These are phyloP conservation scores for Axinella damicornis DNA, from an alignment of 37 sponge, comb jelly and placozoan genomes.

Conservation along the genomic window DNA sequence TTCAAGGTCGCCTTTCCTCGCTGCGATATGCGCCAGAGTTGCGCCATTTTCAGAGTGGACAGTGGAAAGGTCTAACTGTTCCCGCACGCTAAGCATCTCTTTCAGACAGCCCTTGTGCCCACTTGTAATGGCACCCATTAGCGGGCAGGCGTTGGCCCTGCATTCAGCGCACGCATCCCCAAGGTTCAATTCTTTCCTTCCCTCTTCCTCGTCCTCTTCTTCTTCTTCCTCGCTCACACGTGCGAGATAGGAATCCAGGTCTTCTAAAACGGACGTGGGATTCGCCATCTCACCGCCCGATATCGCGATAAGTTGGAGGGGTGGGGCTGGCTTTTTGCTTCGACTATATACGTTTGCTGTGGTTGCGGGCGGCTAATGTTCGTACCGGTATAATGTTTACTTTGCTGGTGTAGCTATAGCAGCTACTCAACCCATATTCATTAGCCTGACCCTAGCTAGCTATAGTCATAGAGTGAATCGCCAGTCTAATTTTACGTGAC, in stretches of 20 bases:
- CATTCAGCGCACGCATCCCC: constrained; percentile 53
- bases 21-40: constrained; percentile 79
- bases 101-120: constrained; percentile 68
- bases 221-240: constrained; percentile 8
- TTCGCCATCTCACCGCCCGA: background rate
- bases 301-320: background rate
- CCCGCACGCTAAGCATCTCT: constrained; percentile 25
- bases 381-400: no score
- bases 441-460: no score
- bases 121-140: constrained; percentile 30
- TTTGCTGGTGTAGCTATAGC: no score
- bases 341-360: no score
- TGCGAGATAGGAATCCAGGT: constrained; percentile 47
- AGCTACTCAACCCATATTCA: no score
- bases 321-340: constrained; percentile 4
- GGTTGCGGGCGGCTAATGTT: no score
- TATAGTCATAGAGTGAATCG: no score
- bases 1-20: constrained; percentile 54
- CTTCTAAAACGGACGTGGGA: constrained; percentile 36
- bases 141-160: constrained; percentile 28
- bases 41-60: constrained; percentile 54
- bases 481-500: no score
- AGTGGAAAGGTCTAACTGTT: constrained; percentile 12
- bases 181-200: background rate
- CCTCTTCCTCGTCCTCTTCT: constrained; percentile 10